These are phyloP conservation scores for Paramuricea clavata DNA, from an alignment of 92 coral and sea anemone genomes.

Conservation along the genomic window DNA sequence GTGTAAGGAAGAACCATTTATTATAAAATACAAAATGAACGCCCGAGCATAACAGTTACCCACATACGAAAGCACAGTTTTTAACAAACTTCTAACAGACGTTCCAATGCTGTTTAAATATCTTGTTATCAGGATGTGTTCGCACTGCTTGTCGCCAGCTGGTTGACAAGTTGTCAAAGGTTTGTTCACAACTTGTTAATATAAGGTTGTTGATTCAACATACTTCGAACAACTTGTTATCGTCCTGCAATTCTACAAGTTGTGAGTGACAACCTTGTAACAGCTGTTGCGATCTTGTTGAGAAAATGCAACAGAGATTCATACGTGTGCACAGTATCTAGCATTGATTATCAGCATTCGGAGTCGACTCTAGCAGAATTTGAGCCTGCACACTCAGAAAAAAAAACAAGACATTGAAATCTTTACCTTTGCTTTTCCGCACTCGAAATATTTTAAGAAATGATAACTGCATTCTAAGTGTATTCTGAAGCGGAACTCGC, in stretches of 20 bases:
- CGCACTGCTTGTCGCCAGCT: too few species aligned
- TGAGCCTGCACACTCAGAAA: not conserved
- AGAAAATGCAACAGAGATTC: too few species aligned
- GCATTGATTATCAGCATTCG: too few species aligned
- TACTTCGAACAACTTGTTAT: too few species aligned
- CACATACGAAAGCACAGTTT: too few species aligned
- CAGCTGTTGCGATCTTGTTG: too few species aligned
- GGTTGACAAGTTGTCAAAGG: too few species aligned
- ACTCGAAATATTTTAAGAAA: constrained; percentile 76
- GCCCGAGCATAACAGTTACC: not conserved
- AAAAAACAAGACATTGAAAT: not conserved
- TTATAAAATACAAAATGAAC: not conserved
- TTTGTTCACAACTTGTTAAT: too few species aligned
- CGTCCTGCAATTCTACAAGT: too few species aligned
- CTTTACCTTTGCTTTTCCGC: constrained; percentile 83
- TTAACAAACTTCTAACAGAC: too few species aligned
- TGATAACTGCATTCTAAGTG: constrained; percentile 85
- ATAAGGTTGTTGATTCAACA: not conserved
- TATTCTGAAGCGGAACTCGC: constrained; percentile 77
- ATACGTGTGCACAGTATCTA: too few species aligned
- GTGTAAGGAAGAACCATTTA: not conserved
- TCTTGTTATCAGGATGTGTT: not conserved
- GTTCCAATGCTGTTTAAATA: not conserved
- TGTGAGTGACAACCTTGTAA: too few species aligned
- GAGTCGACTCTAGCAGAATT: not conserved